Percentiles rank a stretch among this genome's conserved stretches.
These are phyloP conservation scores for Acrocephalus scirpaceus DNA, from an alignment of 2,797 vertebrate genomes.

Conservation along the genomic window DNA sequence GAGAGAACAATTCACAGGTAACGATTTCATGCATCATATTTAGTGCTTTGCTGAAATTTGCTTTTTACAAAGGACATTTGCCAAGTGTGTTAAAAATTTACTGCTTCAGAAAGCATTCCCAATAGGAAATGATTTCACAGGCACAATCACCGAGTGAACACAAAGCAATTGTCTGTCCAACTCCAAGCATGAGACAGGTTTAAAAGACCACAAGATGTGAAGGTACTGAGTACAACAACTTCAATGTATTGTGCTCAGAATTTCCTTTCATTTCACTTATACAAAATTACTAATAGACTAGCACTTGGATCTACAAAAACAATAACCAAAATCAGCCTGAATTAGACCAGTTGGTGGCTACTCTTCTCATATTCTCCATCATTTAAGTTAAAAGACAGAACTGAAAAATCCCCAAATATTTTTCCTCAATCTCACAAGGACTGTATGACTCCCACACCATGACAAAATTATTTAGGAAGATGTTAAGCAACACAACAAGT, in stretches of 20 bases:
- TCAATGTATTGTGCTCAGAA: not conserved
- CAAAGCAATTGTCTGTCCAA: not conserved
- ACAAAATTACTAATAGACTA: not conserved
- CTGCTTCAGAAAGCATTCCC: constrained; percentile 36
- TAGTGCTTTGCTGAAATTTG: constrained; percentile 25
- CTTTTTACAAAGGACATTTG: constrained; percentile 24
- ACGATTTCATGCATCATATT: constrained; percentile 17
- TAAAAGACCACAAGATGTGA: not conserved
- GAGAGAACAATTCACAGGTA: constrained; percentile 46
- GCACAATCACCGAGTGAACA: not conserved
- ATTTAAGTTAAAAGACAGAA: not conserved
- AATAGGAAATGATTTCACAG: constrained; percentile 42
- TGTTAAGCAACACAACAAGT: not conserved
- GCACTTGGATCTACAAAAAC: not conserved
- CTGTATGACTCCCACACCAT: not conserved
- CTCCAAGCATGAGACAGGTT: not conserved
- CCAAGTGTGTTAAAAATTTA: constrained; percentile 35
- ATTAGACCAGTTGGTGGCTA: not conserved
- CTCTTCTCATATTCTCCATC: not conserved
- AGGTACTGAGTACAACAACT: not conserved
- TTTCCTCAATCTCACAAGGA: not conserved
- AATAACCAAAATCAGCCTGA: not conserved
- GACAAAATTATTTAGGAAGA: not conserved
- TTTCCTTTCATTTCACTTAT: not conserved
- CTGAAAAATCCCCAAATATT: not conserved